phyloP scores from a whole-genome alignment of 2,888 invertebrate genomes.

The Meghimatium bilineatum region DNA sequence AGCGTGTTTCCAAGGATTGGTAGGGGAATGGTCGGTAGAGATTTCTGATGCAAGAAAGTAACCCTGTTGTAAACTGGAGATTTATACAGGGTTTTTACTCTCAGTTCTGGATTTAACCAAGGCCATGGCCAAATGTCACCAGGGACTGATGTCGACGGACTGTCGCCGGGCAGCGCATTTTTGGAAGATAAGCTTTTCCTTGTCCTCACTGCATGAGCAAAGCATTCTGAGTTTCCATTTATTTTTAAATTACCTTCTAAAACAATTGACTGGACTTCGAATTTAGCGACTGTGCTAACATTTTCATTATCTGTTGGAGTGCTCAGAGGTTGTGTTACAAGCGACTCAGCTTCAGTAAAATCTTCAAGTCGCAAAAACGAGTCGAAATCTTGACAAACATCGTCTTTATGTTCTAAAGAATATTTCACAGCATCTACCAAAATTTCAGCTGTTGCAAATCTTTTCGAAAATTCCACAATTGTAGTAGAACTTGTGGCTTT shows the following conservation, averaged over 20 bases:
- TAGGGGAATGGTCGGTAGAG: not conserved
- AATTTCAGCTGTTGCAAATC: not conserved
- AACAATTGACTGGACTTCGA: not conserved
- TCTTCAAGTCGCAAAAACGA: not conserved
- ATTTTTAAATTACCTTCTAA: not conserved
- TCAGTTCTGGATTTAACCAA: slow-evolving; percentile 7
- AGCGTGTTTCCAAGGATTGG: slow-evolving; percentile 4
- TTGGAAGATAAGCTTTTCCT: not conserved
- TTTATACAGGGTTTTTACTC: not conserved
- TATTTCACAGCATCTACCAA: not conserved
- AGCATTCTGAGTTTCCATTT: not conserved
- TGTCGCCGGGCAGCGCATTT: not conserved
- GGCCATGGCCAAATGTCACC: slow-evolving; percentile 32
- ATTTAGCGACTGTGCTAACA: too few relatives aligned
- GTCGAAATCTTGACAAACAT: not conserved
- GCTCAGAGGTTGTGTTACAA: too few relatives aligned
- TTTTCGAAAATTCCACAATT: not conserved
- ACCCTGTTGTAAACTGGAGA: not conserved
- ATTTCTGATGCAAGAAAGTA: slow-evolving; percentile 4
- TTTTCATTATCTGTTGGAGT: too few relatives aligned
- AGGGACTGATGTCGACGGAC: not conserved
- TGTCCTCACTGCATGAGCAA: not conserved
- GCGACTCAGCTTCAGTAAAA: not conserved
- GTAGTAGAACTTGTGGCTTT: not conserved
- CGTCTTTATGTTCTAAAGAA: not conserved